Conservation (phyloP, 2,888 invertebrate species). For the Sesia apiformis region DNA sequence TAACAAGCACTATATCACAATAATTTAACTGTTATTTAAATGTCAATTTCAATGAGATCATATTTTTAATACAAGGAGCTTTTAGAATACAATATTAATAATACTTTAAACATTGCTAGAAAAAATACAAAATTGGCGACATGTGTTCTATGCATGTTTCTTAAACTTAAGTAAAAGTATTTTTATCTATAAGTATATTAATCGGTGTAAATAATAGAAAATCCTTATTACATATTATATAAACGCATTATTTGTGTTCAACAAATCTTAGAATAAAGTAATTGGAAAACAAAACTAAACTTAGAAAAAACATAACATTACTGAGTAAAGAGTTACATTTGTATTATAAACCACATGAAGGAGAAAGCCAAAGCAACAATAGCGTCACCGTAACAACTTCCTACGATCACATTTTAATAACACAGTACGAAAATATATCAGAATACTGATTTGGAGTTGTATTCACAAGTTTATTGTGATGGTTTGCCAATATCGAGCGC, state of each 20-base stretch:
- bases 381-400: conserved; percentile 34
- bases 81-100: conserved; percentile 17
- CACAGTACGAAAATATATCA: conserved; percentile 24
- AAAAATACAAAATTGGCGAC: not conserved
- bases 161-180: not conserved
- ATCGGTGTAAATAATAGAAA: not conserved
- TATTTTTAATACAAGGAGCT: conserved; percentile 14
- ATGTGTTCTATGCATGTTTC: not conserved
- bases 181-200: not conserved
- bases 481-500: conserved; percentile 71
- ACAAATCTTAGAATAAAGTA: conserved; percentile 7
- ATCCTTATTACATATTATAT: not conserved
- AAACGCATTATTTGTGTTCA: conserved; percentile 14
- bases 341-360: conserved; percentile 40
- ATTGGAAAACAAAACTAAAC: not conserved
- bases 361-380: conserved; percentile 61
- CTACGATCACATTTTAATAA: conserved; percentile 14
- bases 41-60: conserved; percentile 30
- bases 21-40: not conserved
- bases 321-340: not conserved
- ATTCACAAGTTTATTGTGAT: conserved; percentile 45
- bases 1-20: conserved; percentile 1
- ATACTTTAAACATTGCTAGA: conserved; percentile 18
- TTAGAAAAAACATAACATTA: not conserved
- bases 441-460: conserved; percentile 34